phyloP scores from a whole-genome alignment of 2,113 vertebrate species.

The Dolichallabes microphthalmus region DNA sequence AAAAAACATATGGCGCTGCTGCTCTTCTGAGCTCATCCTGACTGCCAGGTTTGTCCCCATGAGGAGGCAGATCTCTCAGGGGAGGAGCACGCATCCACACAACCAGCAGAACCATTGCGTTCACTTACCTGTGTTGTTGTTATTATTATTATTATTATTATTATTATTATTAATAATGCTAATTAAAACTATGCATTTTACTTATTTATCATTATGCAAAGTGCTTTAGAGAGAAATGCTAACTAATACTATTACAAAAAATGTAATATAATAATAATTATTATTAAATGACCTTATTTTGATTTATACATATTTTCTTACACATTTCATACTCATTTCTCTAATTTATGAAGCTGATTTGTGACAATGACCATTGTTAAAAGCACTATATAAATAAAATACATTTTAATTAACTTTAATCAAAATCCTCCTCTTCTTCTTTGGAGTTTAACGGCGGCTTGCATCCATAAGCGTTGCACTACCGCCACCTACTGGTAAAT shows the following conservation, averaged over 20 bases:
- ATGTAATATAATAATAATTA: neutral
- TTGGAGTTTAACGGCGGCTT: no score
- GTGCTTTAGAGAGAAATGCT: neutral
- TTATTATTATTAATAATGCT: neutral
- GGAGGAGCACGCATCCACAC: neutral
- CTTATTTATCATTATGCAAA: neutral
- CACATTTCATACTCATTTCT: no score
- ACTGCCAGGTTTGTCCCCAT: neutral
- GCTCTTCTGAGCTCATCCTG: constrained; percentile 8
- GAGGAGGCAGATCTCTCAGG: constrained; percentile 8
- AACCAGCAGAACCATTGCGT: neutral
- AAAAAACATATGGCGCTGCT: constrained; percentile 8
- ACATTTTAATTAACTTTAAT: no score
- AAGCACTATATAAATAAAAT: no score
- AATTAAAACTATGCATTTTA: neutral
- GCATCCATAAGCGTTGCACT: no score
- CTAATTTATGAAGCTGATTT: no score
- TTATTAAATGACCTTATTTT: no score
- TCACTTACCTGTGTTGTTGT: neutral
- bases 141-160: no score
- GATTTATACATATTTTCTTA: no score
- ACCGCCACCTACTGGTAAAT: no score
- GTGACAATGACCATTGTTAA: no score
- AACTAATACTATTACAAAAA: neutral
- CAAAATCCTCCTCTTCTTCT: no score